Percentiles rank a stretch among this genome's conserved stretches.
Evolutionary conservation across 2,797 vertebrate species (phyloP).

Genomic region (Phalloptychus januarius): DNA sequence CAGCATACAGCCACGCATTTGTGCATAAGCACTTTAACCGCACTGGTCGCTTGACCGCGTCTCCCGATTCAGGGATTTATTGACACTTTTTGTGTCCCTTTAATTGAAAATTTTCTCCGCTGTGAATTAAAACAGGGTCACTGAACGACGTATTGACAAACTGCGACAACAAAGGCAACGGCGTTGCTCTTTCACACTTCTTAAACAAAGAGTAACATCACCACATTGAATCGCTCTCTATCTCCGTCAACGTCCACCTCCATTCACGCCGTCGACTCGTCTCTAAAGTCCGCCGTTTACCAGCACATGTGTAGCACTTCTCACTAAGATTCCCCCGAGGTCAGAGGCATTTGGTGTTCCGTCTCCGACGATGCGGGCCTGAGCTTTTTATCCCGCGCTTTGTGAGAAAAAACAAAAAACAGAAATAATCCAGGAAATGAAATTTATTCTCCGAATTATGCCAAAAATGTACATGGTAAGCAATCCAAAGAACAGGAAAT

Average conservation of each 20-base stretch:
- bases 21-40: conserved; percentile 17
- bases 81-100: conserved; percentile 38
- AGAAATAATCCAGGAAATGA: conserved; percentile 48
- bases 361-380: background rate
- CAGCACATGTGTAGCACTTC: background rate
- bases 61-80: conserved; percentile 32
- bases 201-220: background rate
- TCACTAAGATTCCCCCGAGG: conserved; percentile 3
- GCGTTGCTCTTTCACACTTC: conserved; percentile 1
- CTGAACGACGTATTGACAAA: background rate
- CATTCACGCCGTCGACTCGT: conserved; percentile 20
- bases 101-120: conserved; percentile 25
- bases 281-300: conserved; percentile 19
- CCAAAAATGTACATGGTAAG: conserved; percentile 33
- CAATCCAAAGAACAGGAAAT: conserved; percentile 44
- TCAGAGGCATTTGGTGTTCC: conserved; percentile 26
- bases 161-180: background rate
- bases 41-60: conserved; percentile 10
- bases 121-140: conserved; percentile 7
- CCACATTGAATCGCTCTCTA: conserved; percentile 2
- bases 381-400: conserved; percentile 3
- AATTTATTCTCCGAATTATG: conserved; percentile 11
- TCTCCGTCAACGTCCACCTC: conserved; percentile 7
- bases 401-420: conserved; percentile 21
- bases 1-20: conserved; percentile 33